phyloP scores from a whole-genome alignment of 2,888 invertebrate species.

The Amphipyra tragopoginis region DNA sequence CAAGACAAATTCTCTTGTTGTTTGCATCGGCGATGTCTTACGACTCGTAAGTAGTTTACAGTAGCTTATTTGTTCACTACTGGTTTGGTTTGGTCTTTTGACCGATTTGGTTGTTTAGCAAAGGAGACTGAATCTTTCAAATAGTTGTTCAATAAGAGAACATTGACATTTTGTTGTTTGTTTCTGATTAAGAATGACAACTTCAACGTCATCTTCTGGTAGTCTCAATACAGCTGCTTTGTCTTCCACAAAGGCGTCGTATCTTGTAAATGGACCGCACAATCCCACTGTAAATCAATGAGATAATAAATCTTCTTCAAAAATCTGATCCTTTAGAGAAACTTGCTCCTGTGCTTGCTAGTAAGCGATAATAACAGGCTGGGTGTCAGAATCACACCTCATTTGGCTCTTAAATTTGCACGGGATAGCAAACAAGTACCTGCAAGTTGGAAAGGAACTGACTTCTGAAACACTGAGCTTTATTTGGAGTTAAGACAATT shows the following conservation, averaged over 20 bases:
- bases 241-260: no score
- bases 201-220: no score
- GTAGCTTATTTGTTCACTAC: conserved; percentile 69
- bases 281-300: neutral
- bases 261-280: no score
- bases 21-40: conserved; percentile 69
- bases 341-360: conserved; percentile 11
- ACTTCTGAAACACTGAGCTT: neutral
- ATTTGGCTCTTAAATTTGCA: conserved; percentile 12
- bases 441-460: neutral
- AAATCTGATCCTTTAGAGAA: conserved; percentile 2
- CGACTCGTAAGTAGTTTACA: conserved; percentile 74
- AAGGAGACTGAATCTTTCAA: conserved; percentile 6
- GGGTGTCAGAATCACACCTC: conserved; percentile 41
- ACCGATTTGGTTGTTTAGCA: conserved; percentile 17
- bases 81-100: conserved; percentile 36
- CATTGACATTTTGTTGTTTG: neutral
- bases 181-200: neutral
- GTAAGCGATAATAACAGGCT: conserved; percentile 32
- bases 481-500: no score
- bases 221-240: no score
- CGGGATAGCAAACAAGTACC: neutral
- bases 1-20: conserved; percentile 70
- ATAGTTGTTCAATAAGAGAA: conserved; percentile 2
- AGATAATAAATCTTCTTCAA: neutral